Conservation (phyloP, 2,113 vertebrate genomes). For the Ceuthmochares aereus region DNA sequence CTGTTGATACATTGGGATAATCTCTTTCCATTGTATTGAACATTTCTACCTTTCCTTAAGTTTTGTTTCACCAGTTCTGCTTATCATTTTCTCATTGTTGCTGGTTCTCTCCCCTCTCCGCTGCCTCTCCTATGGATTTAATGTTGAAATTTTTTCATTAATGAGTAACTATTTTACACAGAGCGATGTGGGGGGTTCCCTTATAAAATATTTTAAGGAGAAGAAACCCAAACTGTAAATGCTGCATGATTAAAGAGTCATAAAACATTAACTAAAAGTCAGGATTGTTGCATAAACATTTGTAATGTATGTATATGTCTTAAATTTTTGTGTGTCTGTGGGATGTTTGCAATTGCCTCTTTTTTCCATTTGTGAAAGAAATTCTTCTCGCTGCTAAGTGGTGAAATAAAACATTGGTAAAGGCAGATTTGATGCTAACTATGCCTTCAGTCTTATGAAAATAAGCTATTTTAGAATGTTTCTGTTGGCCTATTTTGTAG, state of each 20-base stretch:
- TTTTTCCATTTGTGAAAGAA: slow-evolving; percentile 68
- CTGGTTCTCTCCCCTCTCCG: not conserved
- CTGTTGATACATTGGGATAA: slow-evolving; percentile 81
- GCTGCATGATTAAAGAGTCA: slow-evolving; percentile 68
- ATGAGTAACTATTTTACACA: slow-evolving; percentile 47
- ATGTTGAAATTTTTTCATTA: slow-evolving; percentile 54
- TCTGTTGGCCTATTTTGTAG: slow-evolving; percentile 57
- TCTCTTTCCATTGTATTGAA: slow-evolving; percentile 79
- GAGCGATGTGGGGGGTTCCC: slow-evolving; percentile 9
- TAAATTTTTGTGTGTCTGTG: slow-evolving; percentile 65
- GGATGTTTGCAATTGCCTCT: slow-evolving; percentile 66
- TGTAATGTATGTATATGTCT: slow-evolving; percentile 68
- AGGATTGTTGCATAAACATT: slow-evolving; percentile 67
- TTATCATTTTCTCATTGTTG: slow-evolving; percentile 64
- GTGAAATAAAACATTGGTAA: slow-evolving; percentile 72
- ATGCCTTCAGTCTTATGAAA: slow-evolving; percentile 63
- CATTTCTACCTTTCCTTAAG: slow-evolving; percentile 75
- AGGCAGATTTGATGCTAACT: slow-evolving; percentile 69
- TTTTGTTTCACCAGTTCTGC: slow-evolving; percentile 76
- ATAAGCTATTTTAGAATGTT: slow-evolving; percentile 71
- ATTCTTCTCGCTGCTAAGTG: slow-evolving; percentile 66
- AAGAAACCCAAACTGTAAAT: slow-evolving; percentile 38
- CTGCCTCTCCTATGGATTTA: slow-evolving; percentile 57
- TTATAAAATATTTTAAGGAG: slow-evolving; percentile 11
- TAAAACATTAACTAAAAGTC: slow-evolving; percentile 59